phyloP scores from a whole-genome alignment of 2,113 vertebrate species.

The Bostrychus sinensis region DNA sequence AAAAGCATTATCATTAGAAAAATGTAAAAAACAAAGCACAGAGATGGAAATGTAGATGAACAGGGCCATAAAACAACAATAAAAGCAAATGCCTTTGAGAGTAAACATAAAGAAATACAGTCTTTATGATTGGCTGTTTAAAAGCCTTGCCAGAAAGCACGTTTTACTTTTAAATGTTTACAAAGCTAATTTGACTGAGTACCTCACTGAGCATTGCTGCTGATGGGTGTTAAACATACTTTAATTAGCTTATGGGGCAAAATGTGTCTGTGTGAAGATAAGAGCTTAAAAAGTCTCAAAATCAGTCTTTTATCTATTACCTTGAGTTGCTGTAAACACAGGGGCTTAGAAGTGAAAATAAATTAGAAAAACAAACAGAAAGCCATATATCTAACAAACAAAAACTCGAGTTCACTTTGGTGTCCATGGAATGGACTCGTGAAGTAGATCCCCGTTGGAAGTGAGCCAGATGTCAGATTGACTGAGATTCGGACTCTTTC shows the following conservation, averaged over 20 bases:
- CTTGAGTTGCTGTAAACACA: conserved; percentile 24
- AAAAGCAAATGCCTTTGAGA: conserved; percentile 1
- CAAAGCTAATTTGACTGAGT: conserved; percentile 16
- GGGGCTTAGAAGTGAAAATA: neutral
- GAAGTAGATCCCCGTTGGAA: neutral
- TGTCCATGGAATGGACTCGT: neutral
- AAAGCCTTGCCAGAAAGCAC: conserved; percentile 27
- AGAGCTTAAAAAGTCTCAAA: conserved; percentile 7
- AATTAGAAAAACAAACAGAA: conserved; percentile 15
- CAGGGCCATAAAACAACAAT: neutral
- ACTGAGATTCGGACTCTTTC: neutral
- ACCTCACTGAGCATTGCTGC: conserved; percentile 14
- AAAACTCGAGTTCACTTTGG: neutral
- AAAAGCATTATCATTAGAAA: neutral
- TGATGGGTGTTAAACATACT: conserved; percentile 45
- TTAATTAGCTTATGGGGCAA: conserved; percentile 34
- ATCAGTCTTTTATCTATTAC: conserved; percentile 39
- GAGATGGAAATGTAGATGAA: conserved; percentile 4
- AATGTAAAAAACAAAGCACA: neutral
- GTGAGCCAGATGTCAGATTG: conserved; percentile 18
- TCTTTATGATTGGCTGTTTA: conserved; percentile 5
- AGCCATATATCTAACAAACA: conserved; percentile 3
- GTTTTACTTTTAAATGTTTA: conserved; percentile 25
- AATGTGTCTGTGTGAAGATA: conserved; percentile 48
- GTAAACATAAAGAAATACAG: conserved; percentile 1